Conservation (phyloP, 2,113 vertebrate genomes). For the Myiagra hebetior region DNA sequence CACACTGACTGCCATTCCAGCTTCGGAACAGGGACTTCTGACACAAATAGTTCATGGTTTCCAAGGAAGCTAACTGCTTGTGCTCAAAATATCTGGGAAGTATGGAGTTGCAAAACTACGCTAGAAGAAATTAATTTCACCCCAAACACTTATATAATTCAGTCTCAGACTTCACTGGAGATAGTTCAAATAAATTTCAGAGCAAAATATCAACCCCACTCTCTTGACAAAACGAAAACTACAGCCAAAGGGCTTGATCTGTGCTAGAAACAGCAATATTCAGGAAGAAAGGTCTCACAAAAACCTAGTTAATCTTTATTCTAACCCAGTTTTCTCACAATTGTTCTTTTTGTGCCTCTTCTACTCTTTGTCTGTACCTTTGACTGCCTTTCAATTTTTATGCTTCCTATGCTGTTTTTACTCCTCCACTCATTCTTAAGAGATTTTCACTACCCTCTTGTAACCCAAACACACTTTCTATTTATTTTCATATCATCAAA, state of each 20-base stretch:
- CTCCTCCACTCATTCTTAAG: background rate
- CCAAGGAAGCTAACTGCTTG: slow-evolving; percentile 11
- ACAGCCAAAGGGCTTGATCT: background rate
- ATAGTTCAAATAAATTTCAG: background rate
- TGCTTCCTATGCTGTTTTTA: background rate
- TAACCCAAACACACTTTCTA: background rate
- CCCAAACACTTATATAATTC: background rate
- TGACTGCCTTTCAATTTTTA: background rate
- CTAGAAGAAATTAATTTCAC: background rate
- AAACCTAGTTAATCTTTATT: background rate
- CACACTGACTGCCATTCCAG: background rate
- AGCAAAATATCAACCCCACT: background rate
- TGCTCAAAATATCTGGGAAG: slow-evolving; percentile 10
- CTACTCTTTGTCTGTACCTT: background rate
- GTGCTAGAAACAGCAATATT: background rate
- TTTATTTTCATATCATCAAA: background rate
- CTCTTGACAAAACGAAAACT: background rate
- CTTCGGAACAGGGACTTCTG: background rate
- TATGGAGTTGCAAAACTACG: background rate
- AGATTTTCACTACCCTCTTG: background rate
- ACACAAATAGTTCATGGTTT: background rate
- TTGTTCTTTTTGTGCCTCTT: background rate
- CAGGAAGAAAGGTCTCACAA: background rate
- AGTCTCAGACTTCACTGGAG: background rate
- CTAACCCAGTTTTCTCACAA: background rate